These are phyloP conservation scores for Neelides folsomi DNA, from an alignment of 2,888 invertebrate species.

Conservation along the genomic window DNA sequence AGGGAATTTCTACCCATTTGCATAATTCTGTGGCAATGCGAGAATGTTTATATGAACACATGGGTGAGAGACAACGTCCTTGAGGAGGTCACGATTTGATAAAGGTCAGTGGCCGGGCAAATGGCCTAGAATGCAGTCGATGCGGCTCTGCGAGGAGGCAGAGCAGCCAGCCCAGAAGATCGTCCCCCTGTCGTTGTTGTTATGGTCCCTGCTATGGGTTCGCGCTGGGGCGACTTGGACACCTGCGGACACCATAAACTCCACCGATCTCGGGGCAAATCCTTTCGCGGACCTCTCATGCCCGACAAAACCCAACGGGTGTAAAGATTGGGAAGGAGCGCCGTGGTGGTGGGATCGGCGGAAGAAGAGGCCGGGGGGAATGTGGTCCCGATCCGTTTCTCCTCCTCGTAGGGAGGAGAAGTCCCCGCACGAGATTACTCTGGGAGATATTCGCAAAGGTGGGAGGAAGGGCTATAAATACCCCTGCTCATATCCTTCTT, in stretches of 20 bases:
- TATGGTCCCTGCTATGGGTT: too few species aligned
- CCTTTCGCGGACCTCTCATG: too few species aligned
- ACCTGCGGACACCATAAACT: neutral
- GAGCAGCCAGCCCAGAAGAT: neutral
- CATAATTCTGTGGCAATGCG: slow-evolving; percentile 6
- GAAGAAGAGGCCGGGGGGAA: neutral
- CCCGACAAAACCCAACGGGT: neutral
- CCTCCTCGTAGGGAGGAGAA: too few species aligned
- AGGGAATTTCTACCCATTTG: slow-evolving; percentile 5
- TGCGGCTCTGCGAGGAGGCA: neutral
- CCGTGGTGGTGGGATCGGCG: neutral
- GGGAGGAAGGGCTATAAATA: neutral
- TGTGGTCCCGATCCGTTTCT: neutral
- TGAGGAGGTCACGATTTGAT: slow-evolving; percentile 31
- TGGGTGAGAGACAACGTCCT: slow-evolving; percentile 27
- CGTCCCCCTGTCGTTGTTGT: neutral
- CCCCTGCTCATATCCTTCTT: neutral
- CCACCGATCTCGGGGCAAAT: too few species aligned
- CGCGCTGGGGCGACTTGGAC: too few species aligned
- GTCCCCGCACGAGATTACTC: neutral
- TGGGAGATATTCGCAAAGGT: neutral
- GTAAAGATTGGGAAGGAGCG: neutral
- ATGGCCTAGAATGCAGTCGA: slow-evolving; percentile 9
- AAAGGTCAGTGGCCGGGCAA: slow-evolving; percentile 32
- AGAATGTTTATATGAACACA: neutral